Percentiles rank a stretch among this genome's conserved stretches.
Conservation (phyloP, 1,140 invertebrate species). For the Neuroterus valhalla region DNA sequence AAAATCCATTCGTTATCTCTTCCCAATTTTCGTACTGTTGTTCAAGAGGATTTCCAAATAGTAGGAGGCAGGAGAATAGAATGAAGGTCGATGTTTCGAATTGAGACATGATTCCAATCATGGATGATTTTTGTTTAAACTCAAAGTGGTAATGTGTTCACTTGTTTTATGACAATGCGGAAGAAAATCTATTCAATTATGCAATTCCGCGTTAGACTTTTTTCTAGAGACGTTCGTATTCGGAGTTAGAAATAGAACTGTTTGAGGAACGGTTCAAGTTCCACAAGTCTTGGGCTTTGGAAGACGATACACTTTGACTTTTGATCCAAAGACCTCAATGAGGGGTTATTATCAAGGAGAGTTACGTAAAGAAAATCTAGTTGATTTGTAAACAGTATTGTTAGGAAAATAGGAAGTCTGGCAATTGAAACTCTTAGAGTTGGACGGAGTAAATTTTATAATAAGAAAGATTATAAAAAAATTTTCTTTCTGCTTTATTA, state of each 20-base stretch:
- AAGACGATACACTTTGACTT: constrained; percentile 26
- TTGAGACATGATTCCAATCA: too few relatives aligned
- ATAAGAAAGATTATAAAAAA: too few relatives aligned
- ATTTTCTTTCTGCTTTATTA: too few relatives aligned
- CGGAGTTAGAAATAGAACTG: constrained; percentile 12
- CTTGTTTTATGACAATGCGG: constrained; percentile 10
- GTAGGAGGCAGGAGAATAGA: background rate
- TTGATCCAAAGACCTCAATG: background rate
- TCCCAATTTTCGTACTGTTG: background rate
- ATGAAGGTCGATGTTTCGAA: background rate
- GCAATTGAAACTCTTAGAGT: too few relatives aligned
- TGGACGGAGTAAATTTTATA: too few relatives aligned
- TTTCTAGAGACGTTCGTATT: background rate
- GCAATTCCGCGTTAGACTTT: background rate
- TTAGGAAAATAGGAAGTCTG: background rate
- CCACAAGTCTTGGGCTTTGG: background rate
- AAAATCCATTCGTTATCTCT: background rate
- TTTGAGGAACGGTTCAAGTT: constrained; percentile 8
- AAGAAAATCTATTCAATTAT: background rate
- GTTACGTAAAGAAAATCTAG: background rate
- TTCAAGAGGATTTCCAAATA: background rate
- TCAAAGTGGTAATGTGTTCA: background rate
- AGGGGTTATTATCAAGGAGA: constrained; percentile 21
- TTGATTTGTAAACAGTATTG: background rate
- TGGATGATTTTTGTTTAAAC: too few relatives aligned